Percentiles rank a stretch among this genome's conserved stretches.
These are phyloP conservation scores for Aegithalos caudatus DNA, from an alignment of 2,113 vertebrate genomes.

Conservation along the genomic window DNA sequence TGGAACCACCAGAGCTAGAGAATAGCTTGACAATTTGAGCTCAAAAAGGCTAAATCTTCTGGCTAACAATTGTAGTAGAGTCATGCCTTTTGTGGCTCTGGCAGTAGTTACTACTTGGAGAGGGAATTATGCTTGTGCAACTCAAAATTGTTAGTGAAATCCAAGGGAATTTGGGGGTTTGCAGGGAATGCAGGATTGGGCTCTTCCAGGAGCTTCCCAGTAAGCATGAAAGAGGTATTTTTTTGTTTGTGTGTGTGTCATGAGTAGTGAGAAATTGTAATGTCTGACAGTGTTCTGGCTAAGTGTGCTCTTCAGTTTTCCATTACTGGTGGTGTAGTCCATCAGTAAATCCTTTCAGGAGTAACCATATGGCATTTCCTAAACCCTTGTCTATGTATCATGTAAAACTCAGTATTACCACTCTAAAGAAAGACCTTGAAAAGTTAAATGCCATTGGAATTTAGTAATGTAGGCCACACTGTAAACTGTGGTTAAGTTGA, in stretches of 20 bases:
- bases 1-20: constrained; percentile 42
- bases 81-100: constrained; percentile 55
- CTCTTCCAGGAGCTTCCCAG: constrained; percentile 41
- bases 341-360: constrained; percentile 12
- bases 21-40: constrained; percentile 41
- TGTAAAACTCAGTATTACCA: constrained; percentile 33
- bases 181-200: constrained; percentile 32
- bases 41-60: constrained; percentile 48
- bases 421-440: constrained; percentile 34
- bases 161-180: constrained; percentile 49
- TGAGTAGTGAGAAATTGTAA: not conserved
- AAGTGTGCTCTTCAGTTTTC: constrained; percentile 15
- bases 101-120: constrained; percentile 35
- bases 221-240: not conserved
- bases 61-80: constrained; percentile 34
- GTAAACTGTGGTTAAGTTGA: constrained; percentile 71
- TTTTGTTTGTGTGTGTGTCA: not conserved
- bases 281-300: not conserved
- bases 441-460: constrained; percentile 67
- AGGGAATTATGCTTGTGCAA: constrained; percentile 50
- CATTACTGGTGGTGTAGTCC: not conserved
- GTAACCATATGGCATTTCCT: constrained; percentile 43
- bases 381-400: constrained; percentile 7
- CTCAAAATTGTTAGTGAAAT: constrained; percentile 28
- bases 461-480: constrained; percentile 66